Percentiles rank a stretch among this genome's conserved stretches.
Evolutionary conservation across 2,797 vertebrate genomes (phyloP).

Genomic region (Darevskia nairensis): DNA sequence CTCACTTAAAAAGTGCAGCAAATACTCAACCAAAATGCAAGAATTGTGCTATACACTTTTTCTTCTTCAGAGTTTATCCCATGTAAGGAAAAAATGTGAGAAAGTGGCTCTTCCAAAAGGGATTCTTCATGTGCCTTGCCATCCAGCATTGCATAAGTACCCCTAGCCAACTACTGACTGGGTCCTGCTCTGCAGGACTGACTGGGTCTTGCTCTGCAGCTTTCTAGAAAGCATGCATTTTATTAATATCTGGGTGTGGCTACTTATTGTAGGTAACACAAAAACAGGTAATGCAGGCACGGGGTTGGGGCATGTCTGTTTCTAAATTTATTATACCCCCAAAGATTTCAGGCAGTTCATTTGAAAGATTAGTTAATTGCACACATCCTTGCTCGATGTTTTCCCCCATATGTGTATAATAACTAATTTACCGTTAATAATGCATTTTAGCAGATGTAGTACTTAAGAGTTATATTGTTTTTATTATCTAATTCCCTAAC

Average conservation of each 20-base stretch:
- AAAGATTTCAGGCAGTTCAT: not conserved
- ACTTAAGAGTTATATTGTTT: slow-evolving; percentile 1
- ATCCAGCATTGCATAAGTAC: not conserved
- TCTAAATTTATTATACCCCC: not conserved
- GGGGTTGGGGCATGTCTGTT: not conserved
- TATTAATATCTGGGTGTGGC: not conserved
- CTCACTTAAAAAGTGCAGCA: not conserved
- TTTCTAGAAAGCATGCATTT: not conserved
- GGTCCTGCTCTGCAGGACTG: not conserved
- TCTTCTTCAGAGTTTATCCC: not conserved
- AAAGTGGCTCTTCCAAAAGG: not conserved
- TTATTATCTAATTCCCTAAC: not conserved
- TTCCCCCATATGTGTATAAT: not conserved
- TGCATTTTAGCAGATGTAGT: not conserved
- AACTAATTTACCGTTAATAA: not conserved
- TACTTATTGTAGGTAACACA: not conserved
- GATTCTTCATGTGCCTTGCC: not conserved
- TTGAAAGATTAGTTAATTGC: not conserved
- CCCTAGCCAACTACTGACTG: not conserved
- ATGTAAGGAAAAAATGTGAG: not conserved
- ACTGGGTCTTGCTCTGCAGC: not conserved
- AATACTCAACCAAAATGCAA: not conserved
- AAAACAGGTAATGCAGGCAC: not conserved
- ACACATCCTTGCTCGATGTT: not conserved
- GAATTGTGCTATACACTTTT: not conserved